Percentiles rank a stretch among this genome's conserved stretches.
Conservation (phyloP, 2,113 vertebrate genomes). For the Lycocorax pyrrhopterus region DNA sequence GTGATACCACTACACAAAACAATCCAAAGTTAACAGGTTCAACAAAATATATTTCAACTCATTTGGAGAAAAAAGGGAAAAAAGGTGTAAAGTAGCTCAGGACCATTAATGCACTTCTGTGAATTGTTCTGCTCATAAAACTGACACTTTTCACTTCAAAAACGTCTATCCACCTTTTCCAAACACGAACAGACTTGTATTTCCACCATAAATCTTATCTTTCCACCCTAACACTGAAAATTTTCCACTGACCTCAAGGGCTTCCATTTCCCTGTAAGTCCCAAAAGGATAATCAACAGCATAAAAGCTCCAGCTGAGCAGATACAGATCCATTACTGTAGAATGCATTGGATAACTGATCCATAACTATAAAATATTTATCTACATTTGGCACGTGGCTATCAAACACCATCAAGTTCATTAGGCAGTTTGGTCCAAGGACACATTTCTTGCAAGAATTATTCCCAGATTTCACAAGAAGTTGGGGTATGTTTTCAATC, state of each 20-base stretch:
- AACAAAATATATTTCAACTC: neutral
- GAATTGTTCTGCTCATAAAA: neutral
- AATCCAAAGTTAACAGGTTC: neutral
- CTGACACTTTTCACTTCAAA: neutral
- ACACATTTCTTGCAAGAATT: neutral
- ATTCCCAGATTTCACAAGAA: neutral
- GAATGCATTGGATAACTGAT: neutral
- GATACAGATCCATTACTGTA: neutral
- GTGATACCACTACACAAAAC: neutral
- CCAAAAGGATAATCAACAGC: neutral
- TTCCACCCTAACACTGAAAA: neutral
- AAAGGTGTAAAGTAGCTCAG: neutral
- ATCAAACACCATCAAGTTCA: neutral
- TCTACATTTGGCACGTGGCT: neutral
- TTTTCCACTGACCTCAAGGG: neutral
- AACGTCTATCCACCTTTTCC: neutral
- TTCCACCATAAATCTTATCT: neutral
- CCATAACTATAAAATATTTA: neutral
- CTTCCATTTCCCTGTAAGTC: neutral
- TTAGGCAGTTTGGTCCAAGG: neutral
- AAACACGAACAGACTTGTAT: neutral
- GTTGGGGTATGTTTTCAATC: neutral
- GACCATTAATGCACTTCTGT: neutral
- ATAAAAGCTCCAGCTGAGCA: neutral
- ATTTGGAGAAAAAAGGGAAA: neutral